Percentiles rank a stretch among this genome's conserved stretches.
These are phyloP conservation scores for Rhinophrynus dorsalis DNA, from an alignment of 2,797 vertebrate species.

Conservation along the genomic window DNA sequence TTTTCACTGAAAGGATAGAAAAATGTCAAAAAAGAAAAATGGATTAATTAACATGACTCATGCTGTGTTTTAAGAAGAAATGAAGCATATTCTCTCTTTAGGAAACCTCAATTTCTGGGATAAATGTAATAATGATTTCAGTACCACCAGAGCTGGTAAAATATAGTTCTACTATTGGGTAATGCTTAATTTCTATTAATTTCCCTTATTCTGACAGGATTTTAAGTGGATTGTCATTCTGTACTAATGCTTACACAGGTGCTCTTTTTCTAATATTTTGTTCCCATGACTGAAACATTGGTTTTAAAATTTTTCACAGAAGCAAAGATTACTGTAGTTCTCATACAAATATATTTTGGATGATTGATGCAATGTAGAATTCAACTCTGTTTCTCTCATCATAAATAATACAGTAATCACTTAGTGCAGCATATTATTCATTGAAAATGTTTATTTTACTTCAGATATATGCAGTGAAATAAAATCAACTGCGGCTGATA, in stretches of 20 bases:
- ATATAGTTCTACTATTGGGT: background rate
- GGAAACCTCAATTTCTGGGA: background rate
- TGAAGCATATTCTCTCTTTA: slow-evolving; percentile 28
- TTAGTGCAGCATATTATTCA: too few relatives aligned
- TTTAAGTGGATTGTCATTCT: slow-evolving; percentile 3
- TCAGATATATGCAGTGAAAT: too few relatives aligned
- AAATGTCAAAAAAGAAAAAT: slow-evolving; percentile 23
- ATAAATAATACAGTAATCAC: too few relatives aligned
- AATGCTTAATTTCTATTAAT: slow-evolving; percentile 6
- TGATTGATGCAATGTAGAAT: too few relatives aligned
- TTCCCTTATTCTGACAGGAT: slow-evolving; percentile 1
- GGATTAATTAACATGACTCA: slow-evolving; percentile 18
- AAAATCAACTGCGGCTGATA: too few relatives aligned
- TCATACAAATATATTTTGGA: too few relatives aligned
- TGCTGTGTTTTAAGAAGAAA: slow-evolving; percentile 15
- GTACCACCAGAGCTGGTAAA: background rate
- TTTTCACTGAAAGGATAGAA: slow-evolving; percentile 35
- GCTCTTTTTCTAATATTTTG: background rate
- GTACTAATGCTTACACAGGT: background rate
- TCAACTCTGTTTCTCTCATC: too few relatives aligned
- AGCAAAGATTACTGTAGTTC: too few relatives aligned
- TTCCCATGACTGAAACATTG: too few relatives aligned
- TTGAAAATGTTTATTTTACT: too few relatives aligned
- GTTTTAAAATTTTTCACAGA: too few relatives aligned
- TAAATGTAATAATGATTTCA: slow-evolving; percentile 2